A percentile compares a stretch with the other conserved stretches of the same genome.
phyloP scores from a whole-genome alignment of 2,888 invertebrate genomes.

The Leptinotarsa rubiginosa region DNA sequence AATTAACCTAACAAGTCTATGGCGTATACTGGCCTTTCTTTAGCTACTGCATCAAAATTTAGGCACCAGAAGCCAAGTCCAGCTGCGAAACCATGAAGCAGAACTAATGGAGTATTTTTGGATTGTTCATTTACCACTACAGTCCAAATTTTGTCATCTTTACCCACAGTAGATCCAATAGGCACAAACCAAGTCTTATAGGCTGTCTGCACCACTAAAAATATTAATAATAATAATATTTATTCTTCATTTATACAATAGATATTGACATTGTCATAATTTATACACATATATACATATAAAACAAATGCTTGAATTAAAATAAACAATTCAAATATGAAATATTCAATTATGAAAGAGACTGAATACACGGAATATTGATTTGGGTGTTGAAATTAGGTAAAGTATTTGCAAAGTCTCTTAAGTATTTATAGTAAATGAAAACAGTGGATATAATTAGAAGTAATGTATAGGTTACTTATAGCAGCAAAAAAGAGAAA shows the following conservation, averaged over 20 bases:
- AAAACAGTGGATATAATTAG: too few relatives aligned
- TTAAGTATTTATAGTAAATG: too few relatives aligned
- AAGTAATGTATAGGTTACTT: too few relatives aligned
- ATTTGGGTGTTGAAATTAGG: too few relatives aligned
- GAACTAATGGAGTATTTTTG: constrained; percentile 81
- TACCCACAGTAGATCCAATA: constrained; percentile 69
- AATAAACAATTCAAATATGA: too few relatives aligned
- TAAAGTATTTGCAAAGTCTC: too few relatives aligned
- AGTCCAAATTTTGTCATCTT: constrained; percentile 74
- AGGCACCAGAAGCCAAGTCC: constrained; percentile 93
- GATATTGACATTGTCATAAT: not conserved
- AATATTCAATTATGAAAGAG: too few relatives aligned
- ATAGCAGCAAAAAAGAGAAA: too few relatives aligned
- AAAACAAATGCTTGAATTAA: not conserved
- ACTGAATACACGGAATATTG: too few relatives aligned
- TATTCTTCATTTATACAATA: not conserved
- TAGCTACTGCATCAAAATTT: constrained; percentile 85
- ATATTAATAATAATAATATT: constrained; percentile 16
- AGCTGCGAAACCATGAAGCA: constrained; percentile 93
- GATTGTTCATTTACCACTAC: constrained; percentile 71
- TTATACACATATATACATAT: not conserved
- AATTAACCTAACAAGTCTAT: constrained; percentile 74
- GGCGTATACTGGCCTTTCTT: constrained; percentile 86
- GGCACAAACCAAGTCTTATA: constrained; percentile 67
- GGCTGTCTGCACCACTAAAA: constrained; percentile 54